Percentiles rank a stretch among this genome's conserved stretches.
Evolutionary conservation across 2,113 vertebrate species (phyloP).

Genomic region (Pandion haliaetus): DNA sequence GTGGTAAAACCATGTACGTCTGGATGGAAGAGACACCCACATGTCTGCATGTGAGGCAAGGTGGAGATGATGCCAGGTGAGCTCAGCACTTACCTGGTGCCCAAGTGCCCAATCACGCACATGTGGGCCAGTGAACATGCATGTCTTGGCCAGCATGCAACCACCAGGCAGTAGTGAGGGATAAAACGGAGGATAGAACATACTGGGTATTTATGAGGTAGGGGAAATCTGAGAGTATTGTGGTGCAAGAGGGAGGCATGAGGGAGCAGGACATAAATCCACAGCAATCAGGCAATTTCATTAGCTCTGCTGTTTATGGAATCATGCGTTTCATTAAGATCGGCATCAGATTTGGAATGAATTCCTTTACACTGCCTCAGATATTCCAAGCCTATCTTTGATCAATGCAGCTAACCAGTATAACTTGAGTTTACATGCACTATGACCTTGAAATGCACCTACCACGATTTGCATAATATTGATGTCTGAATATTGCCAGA

Average conservation of each 20-base stretch:
- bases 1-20: background rate
- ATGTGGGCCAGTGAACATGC: background rate
- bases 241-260: background rate
- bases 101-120: accelerated
- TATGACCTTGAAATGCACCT: background rate
- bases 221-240: background rate
- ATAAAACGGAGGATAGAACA: background rate
- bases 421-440: background rate
- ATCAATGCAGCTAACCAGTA: background rate
- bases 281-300: background rate
- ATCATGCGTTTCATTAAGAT: background rate
- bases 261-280: background rate
- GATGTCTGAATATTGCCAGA: background rate
- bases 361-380: background rate
- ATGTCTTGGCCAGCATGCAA: background rate
- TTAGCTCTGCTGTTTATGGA: background rate
- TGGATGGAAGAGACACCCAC: background rate
- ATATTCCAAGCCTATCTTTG: background rate
- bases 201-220: background rate
- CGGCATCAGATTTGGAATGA: background rate
- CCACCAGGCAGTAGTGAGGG: background rate
- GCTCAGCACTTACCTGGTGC: background rate
- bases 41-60: background rate
- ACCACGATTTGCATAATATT: background rate
- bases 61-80: background rate